These are phyloP conservation scores for Hirudo medicinalis DNA, from an alignment of 1,140 invertebrate species.

Conservation along the genomic window DNA sequence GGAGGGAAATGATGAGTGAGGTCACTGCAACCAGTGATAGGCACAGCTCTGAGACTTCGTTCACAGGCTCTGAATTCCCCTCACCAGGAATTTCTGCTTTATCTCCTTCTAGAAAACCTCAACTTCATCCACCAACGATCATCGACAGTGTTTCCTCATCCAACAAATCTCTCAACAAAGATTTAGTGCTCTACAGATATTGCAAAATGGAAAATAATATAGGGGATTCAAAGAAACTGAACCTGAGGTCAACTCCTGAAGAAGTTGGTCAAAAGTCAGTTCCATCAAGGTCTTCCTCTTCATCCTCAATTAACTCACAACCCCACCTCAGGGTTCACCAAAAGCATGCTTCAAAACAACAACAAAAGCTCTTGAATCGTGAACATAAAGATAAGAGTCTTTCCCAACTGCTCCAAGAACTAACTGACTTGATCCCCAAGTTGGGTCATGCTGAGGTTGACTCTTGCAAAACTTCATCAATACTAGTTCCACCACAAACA, in stretches of 20 bases:
- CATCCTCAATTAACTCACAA: background rate
- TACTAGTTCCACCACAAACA: no score
- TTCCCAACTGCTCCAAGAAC: no score
- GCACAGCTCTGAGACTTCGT: background rate
- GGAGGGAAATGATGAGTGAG: constrained; percentile 1
- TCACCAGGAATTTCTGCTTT: background rate
- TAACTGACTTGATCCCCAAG: no score
- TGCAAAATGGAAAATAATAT: background rate
- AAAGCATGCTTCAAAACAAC: background rate
- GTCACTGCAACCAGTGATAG: background rate
- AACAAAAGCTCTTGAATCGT: background rate
- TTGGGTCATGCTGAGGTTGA: no score
- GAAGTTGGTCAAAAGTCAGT: background rate
- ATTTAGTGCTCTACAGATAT: background rate
- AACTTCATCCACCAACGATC: no score
- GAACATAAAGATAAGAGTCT: no score
- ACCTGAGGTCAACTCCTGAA: background rate
- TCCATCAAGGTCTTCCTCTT: background rate
- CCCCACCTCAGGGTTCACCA: background rate
- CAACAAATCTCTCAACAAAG: no score
- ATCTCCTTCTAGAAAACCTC: background rate
- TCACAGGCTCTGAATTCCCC: background rate
- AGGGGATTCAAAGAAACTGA: background rate
- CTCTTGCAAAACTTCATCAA: no score
- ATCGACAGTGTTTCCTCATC: no score